Evolutionary conservation across 2,888 invertebrate species (phyloP).

Genomic region (Drosophila niveifrons): DNA sequence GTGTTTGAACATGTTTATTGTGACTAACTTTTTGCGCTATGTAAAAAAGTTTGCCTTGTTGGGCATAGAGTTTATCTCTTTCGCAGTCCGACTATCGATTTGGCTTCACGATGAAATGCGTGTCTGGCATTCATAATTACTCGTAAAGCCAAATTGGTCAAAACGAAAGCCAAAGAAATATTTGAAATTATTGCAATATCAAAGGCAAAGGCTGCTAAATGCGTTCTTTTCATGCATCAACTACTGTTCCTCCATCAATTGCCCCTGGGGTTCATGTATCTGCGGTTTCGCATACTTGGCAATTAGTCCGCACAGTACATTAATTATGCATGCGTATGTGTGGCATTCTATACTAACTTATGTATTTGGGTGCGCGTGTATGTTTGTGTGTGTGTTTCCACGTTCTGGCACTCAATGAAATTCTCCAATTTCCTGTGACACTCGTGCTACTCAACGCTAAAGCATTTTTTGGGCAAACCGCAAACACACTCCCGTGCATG

Average conservation of each 20-base stretch:
- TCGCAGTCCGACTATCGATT: slow-evolving; percentile 30
- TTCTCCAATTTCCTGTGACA: slow-evolving; percentile 63
- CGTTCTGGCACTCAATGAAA: slow-evolving; percentile 53
- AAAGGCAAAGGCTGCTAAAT: slow-evolving; percentile 54
- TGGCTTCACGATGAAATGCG: slow-evolving; percentile 21
- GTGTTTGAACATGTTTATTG: neutral
- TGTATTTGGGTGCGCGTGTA: slow-evolving; percentile 14
- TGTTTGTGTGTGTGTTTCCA: slow-evolving; percentile 18
- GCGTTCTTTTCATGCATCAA: neutral
- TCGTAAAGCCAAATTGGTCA: slow-evolving; percentile 38
- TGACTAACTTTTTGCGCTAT: slow-evolving; percentile 1
- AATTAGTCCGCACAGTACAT: slow-evolving; percentile 70
- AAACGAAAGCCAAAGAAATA: slow-evolving; percentile 24
- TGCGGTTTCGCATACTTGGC: slow-evolving; percentile 67
- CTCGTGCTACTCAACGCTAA: slow-evolving; percentile 53
- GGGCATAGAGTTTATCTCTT: slow-evolving; percentile 10
- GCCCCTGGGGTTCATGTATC: slow-evolving; percentile 35
- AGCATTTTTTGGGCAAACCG: slow-evolving; percentile 65
- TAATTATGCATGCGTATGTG: slow-evolving; percentile 65
- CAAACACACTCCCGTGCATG: slow-evolving; percentile 46
- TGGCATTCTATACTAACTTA: neutral
- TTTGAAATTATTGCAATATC: slow-evolving; percentile 67
- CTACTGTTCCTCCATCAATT: neutral
- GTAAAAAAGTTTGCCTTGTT: slow-evolving; percentile 2
- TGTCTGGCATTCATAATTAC: slow-evolving; percentile 69